Evolutionary conservation across 2,113 vertebrate species (phyloP).

Genomic region (Camelus bactrianus): DNA sequence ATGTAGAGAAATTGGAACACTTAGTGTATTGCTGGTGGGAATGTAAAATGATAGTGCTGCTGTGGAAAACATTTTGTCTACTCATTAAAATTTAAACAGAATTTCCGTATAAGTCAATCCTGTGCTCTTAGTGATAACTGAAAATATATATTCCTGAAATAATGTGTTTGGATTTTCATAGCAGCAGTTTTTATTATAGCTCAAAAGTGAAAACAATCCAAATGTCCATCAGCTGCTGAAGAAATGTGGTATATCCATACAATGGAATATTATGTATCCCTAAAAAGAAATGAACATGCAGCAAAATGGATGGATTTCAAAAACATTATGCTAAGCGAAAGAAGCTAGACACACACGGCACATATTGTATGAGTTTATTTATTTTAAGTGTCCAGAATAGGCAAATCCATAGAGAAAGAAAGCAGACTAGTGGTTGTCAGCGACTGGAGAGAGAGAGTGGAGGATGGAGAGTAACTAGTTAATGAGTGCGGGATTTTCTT

Average conservation of each 20-base stretch:
- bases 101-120: not conserved
- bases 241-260: not conserved
- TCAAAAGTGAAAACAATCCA: not conserved
- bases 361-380: not conserved
- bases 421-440: not conserved
- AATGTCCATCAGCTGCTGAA: not conserved
- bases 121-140: not conserved
- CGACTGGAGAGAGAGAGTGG: not conserved
- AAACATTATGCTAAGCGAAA: not conserved
- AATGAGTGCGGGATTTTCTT: not conserved
- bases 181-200: not conserved
- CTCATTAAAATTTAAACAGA: constrained; percentile 26
- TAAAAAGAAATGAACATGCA: not conserved
- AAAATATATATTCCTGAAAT: not conserved
- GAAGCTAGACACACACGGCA: not conserved
- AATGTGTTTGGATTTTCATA: not conserved
- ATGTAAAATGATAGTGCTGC: not conserved
- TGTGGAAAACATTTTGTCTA: not conserved
- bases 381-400: not conserved
- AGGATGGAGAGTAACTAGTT: not conserved
- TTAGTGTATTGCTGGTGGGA: not conserved
- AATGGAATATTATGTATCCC: not conserved
- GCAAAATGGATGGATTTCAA: not conserved
- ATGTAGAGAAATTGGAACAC: not conserved
- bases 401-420: not conserved